Evolutionary conservation across 2,888 invertebrate species (phyloP).

Genomic region (Stramonita haemastoma): DNA sequence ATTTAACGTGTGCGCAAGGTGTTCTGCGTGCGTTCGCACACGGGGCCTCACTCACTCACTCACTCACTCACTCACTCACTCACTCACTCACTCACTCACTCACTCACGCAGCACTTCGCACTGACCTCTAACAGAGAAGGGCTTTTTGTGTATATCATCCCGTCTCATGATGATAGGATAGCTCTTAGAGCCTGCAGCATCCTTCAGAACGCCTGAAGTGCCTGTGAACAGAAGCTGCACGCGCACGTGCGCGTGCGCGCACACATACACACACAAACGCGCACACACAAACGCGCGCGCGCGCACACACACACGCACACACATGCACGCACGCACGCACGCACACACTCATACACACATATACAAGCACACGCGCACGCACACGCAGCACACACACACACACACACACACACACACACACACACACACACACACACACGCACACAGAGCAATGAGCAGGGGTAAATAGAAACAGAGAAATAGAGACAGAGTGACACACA

Average conservation of each 20-base stretch:
- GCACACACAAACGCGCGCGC: neutral
- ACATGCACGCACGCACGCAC: constrained; percentile 2
- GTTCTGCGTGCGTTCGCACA: no score
- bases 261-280: no score
- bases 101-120: neutral
- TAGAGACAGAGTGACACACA: no score
- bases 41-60: no score
- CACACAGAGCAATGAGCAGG: neutral
- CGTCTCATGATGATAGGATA: neutral
- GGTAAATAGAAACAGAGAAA: no score
- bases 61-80: no score
- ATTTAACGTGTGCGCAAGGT: no score
- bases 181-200: neutral
- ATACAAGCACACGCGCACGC: neutral
- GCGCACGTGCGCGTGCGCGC: neutral
- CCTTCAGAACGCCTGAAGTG: neutral
- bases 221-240: neutral
- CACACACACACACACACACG: constrained; percentile 9
- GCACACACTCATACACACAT: neutral
- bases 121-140: neutral
- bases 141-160: neutral
- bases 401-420: constrained; percentile 15
- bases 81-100: neutral
- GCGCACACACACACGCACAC: neutral
- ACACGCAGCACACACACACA: neutral